Evolutionary conservation across 2,797 vertebrate species (phyloP).

Genomic region (Protosalanx chinensis): DNA sequence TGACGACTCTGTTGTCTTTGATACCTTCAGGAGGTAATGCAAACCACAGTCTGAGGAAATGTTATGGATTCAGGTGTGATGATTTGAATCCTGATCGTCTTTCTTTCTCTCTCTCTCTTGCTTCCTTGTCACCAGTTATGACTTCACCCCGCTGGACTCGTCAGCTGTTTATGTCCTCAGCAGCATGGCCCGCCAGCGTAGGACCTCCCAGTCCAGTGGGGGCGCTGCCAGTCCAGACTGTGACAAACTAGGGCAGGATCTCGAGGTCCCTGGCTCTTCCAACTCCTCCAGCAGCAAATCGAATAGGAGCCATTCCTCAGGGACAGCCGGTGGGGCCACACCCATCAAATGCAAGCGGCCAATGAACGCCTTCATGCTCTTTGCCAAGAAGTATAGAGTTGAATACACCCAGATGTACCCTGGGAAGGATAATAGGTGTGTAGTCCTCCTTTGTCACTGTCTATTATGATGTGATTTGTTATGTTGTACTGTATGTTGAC

Average conservation of each 20-base stretch:
- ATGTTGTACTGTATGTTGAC: too few species aligned
- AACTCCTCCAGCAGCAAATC: constrained; percentile 84
- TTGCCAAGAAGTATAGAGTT: constrained; percentile 99
- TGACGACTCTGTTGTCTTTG: constrained; percentile 98
- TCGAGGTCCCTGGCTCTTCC: constrained; percentile 72
- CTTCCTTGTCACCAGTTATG: constrained; percentile 76
- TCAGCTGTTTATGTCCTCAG: constrained; percentile 97
- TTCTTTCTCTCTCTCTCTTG: background rate
- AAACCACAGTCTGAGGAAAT: background rate
- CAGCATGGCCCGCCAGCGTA: constrained; percentile 97
- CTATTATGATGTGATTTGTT: too few species aligned
- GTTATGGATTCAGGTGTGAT: background rate
- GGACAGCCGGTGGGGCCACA: constrained; percentile 83
- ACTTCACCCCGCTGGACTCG: constrained; percentile 97
- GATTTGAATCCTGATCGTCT: background rate
- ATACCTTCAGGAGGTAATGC: constrained; percentile 97
- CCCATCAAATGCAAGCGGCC: constrained; percentile 99
- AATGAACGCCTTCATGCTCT: constrained; percentile 99
- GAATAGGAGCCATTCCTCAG: constrained; percentile 87
- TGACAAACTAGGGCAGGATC: constrained; percentile 83
- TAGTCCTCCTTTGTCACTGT: background rate
- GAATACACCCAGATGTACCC: constrained; percentile 99
- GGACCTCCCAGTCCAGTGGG: constrained; percentile 88
- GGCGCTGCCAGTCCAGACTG: constrained; percentile 86
- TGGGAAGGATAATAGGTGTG: constrained; percentile 98